Evolutionary conservation across 2,113 vertebrate species (phyloP).

Genomic region (Lynx canadensis): DNA sequence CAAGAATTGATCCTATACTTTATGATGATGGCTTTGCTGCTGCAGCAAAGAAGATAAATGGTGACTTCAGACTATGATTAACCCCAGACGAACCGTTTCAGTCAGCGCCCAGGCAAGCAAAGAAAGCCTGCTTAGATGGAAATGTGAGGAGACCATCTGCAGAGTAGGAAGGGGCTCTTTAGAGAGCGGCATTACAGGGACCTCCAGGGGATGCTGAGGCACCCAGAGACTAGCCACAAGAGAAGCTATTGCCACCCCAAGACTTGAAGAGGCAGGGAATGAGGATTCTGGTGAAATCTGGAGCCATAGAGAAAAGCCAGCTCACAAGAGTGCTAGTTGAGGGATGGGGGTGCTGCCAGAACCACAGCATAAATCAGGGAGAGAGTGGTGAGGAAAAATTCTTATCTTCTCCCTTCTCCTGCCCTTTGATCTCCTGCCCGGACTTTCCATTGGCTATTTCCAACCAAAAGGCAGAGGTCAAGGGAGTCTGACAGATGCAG

Average conservation of each 20-base stretch:
- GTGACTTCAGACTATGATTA: slow-evolving; percentile 68
- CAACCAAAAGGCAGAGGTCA: background rate
- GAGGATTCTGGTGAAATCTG: background rate
- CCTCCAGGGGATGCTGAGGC: background rate
- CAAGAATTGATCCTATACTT: slow-evolving; percentile 67
- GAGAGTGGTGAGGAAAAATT: background rate
- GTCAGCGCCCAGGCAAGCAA: background rate
- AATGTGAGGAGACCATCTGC: background rate
- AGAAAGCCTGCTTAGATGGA: background rate
- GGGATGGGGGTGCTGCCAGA: background rate
- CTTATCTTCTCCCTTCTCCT: background rate
- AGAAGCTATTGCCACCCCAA: background rate
- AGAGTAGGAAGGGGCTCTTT: background rate
- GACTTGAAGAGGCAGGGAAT: background rate
- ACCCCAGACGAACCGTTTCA: slow-evolving; percentile 60
- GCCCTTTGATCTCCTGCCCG: background rate
- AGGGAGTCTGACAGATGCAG: background rate
- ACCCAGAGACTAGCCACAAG: background rate
- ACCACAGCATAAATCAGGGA: background rate
- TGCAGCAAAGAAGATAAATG: slow-evolving; percentile 70
- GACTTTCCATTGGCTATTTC: background rate
- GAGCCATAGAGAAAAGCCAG: background rate
- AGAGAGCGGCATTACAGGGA: background rate
- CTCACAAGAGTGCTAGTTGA: background rate
- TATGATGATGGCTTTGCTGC: slow-evolving; percentile 66